Base-by-base conservation (phyloP, 2,888 invertebrate genomes). In the Chymomyza caudatula region DNA sequence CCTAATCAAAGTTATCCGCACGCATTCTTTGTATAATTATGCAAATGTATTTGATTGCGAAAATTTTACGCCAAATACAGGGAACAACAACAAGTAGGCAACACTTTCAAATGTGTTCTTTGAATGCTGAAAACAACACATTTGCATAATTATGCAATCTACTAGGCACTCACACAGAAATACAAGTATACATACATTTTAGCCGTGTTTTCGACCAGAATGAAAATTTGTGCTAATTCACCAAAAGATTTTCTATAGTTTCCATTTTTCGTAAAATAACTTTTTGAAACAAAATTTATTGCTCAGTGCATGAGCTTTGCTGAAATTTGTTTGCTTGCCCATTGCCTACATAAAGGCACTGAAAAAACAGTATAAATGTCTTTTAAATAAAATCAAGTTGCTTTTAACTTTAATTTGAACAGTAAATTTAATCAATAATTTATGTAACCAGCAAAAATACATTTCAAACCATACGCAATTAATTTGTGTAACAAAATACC, bases 71-170 rank as follows among this genome's bases (percentile, higher is more conserved):
- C 56, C 51, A 42, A 15, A 8, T 2, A 37, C 42, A 17, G 15
- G n/a, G 19, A 51, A 20, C 66, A 67, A 66, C 80, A 79, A 79
- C 75, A 83, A 77, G 80, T 77, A 77, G 75, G 81, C 77, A 83
- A 77, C 86, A 80, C 81, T 86, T 85, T 86, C 69, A 29, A 76
- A 73, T 70, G 68, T 71, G 82, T 72, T 78, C 79, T 77, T 79
- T 75, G 78, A 78, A 82, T 69, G 68, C 64, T 77, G 65, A 84
- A 80, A 84, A 86, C 76, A 86, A 76, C 69, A 74, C 78, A 87
- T 87, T 85, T 87, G 79, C 85, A 85, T 87, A 87, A 85, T 85
- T 85, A 86, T 87, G 87, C 85, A 87, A 87, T 86, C 82, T 84
- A 77, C 74, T 65, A 66, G 63, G 29, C 70, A 59, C 72, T 47